These are phyloP conservation scores for Penaeus indicus DNA, from an alignment of 1,140 invertebrate species.

Conservation along the genomic window DNA sequence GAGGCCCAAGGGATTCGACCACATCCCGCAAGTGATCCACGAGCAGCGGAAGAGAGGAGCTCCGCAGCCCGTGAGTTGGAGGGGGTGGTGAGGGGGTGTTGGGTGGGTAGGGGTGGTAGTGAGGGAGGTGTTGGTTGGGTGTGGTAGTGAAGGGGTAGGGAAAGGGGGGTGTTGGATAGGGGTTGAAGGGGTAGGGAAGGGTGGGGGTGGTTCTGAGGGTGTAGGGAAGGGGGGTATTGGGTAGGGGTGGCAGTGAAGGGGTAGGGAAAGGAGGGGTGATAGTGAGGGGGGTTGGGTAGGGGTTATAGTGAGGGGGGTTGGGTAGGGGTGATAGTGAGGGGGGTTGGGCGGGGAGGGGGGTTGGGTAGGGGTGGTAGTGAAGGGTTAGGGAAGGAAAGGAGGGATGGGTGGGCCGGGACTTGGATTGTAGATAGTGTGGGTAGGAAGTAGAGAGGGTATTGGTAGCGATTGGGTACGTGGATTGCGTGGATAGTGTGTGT, in stretches of 20 bases:
- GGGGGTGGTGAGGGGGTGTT: not conserved
- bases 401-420: not conserved
- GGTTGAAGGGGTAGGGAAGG: not conserved
- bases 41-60: conserved; percentile 60
- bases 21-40: conserved; percentile 73
- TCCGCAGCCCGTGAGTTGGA: not conserved
- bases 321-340: not conserved
- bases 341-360: not conserved
- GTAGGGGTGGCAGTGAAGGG: not conserved
- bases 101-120: not conserved
- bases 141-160: not conserved
- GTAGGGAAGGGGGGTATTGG: not conserved
- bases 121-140: not conserved
- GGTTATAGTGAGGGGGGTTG: not conserved
- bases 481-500: too few species aligned
- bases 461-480: too few species aligned
- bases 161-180: too few species aligned
- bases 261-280: not conserved
- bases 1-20: conserved; percentile 76
- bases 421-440: too few species aligned
- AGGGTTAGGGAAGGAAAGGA: not conserved
- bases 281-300: not conserved
- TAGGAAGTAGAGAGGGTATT: too few species aligned
- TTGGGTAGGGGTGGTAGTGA: not conserved
- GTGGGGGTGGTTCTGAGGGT: not conserved